Evolutionary conservation across 2,888 invertebrate species (phyloP), one percentile per base, ranked within the genome.

Genomic region (Tridacna gigas): DNA sequence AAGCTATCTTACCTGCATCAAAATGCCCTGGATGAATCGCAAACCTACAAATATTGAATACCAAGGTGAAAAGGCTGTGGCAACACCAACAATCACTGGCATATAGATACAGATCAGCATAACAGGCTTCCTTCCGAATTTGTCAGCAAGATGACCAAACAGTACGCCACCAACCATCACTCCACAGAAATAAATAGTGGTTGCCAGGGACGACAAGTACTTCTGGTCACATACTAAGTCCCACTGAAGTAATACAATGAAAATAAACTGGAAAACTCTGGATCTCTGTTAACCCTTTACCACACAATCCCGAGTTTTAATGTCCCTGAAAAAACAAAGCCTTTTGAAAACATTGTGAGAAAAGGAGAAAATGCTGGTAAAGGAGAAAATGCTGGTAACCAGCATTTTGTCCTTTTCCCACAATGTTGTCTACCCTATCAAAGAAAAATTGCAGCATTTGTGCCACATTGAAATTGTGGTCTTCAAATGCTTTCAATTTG

Each of bases 151-250:
- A 37, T 90, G 89, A 45, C 93, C 93, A 77, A 93, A 93, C 61
- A 93, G 26, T n/a, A 93, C 80, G 7, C 93, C 93, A 51, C 93
- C 93, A 11, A 93, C 77, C 93, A 93, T 93, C 11, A 93, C 93
- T 4, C 93, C 93, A 73, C 89, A 82, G 83, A 93, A 93, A 86
- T 93, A 93, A n/a, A 93, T 91, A 26, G 93, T 93, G n/a, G 91
- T 93, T 37, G 93, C 91, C 47, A 93, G 83, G 13, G 86, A 86
- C 13, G 87, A 79, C 51, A 92, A 81, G 82, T 90, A 91, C 12
- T 83, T 79, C 25, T 84, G 48, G 67, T 89, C 87, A 83, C 93
- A 93, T 9, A 92, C 92, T 45, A 93, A 84, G 73, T 91, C 88
- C 92, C 92, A 93, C 93, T 93, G 91, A 67, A 90, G 90, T 48